Evolutionary conservation across 2,888 invertebrate genomes (phyloP).

Genomic region (Ophraella communa): DNA sequence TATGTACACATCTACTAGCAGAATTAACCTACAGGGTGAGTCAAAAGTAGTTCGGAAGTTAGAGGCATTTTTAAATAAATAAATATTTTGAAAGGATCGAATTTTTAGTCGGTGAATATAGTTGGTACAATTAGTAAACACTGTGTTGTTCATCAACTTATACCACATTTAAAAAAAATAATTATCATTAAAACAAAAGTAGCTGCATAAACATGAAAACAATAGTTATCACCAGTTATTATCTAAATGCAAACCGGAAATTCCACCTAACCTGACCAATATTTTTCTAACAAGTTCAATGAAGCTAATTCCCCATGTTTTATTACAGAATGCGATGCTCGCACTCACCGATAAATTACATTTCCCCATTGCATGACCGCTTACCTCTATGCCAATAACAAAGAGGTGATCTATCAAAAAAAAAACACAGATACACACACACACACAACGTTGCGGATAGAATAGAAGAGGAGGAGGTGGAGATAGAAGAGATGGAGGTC

Average conservation of each 20-base stretch:
- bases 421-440: background rate
- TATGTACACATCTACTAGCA: too few relatives aligned
- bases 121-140: too few relatives aligned
- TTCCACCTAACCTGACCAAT: background rate
- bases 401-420: conserved; percentile 12
- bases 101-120: too few relatives aligned
- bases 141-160: too few relatives aligned
- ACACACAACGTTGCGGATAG: conserved; percentile 3
- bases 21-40: too few relatives aligned
- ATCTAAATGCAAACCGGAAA: background rate
- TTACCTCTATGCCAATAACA: conserved; percentile 5
- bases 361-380: conserved; percentile 4
- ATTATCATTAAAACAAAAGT: too few relatives aligned
- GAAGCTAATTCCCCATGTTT: conserved; percentile 4
- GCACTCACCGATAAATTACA: conserved; percentile 1
- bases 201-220: too few relatives aligned
- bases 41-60: too few relatives aligned
- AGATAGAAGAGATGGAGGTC: background rate
- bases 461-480: background rate
- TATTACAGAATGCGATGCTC: background rate
- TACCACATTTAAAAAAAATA: too few relatives aligned
- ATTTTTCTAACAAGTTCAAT: background rate
- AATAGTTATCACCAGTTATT: background rate
- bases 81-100: too few relatives aligned
- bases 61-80: too few relatives aligned